Conservation (phyloP, 2,797 vertebrate genomes). For the Cirrhinus mrigala region DNA sequence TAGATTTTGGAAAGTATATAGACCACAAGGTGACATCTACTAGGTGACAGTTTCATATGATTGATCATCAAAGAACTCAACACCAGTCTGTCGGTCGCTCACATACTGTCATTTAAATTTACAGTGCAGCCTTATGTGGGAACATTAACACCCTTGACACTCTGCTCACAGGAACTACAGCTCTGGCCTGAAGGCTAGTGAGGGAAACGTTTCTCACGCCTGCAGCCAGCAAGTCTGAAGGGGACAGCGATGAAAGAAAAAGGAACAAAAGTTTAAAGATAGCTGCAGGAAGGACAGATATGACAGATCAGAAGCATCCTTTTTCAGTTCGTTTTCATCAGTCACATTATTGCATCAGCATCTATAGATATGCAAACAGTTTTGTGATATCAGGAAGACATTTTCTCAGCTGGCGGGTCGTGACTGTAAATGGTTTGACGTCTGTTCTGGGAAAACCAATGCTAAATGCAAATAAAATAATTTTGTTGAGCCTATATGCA, state of each 20-base stretch:
- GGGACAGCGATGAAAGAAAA: neutral
- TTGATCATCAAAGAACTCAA: conserved; percentile 43
- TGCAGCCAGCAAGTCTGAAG: conserved; percentile 26
- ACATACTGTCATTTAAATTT: conserved; percentile 35
- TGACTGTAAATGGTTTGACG: neutral
- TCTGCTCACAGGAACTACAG: conserved; percentile 38
- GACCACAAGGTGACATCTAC: neutral
- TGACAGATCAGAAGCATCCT: neutral
- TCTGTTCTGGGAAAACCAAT: neutral
- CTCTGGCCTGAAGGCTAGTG: neutral
- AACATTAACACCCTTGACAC: conserved; percentile 36
- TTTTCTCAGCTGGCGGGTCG: neutral
- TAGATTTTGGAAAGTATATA: neutral
- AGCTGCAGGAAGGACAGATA: neutral
- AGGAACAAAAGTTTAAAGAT: neutral
- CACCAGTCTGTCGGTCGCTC: conserved; percentile 21
- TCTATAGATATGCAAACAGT: neutral
- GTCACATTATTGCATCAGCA: neutral
- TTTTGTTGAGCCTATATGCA: neutral
- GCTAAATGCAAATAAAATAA: neutral
- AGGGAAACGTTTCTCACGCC: conserved; percentile 19
- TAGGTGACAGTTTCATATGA: neutral
- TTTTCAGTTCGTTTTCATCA: neutral
- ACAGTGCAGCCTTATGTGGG: conserved; percentile 33
- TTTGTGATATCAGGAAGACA: neutral